Percentiles rank a stretch among this genome's conserved stretches.
phyloP scores from a whole-genome alignment of 2,888 invertebrate species.

The Lasioglossum villosulum region DNA sequence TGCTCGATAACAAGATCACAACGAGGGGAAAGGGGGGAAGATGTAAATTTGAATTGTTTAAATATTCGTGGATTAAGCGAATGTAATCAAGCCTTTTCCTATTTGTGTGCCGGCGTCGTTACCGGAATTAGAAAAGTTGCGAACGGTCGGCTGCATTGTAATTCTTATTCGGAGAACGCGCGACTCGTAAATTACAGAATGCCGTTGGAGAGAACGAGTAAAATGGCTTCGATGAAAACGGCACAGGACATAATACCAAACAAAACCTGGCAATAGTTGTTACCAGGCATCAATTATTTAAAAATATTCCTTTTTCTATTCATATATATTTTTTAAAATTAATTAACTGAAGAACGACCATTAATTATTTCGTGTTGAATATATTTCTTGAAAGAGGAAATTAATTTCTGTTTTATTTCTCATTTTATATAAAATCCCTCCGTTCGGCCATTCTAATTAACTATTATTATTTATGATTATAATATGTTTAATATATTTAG shows the following conservation, averaged over 20 bases:
- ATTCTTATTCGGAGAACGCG: not conserved
- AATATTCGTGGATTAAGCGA: constrained; percentile 3
- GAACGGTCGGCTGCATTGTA: not conserved
- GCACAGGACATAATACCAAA: not conserved
- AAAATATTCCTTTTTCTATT: not conserved
- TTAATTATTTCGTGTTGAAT: too few species aligned
- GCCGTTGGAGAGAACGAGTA: not conserved
- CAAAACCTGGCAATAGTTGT: not conserved
- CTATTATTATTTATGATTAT: too few species aligned
- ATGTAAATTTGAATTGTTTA: not conserved
- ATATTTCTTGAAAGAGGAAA: too few species aligned
- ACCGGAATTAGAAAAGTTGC: not conserved
- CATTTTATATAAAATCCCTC: too few species aligned
- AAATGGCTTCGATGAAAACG: not conserved
- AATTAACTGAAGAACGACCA: too few species aligned
- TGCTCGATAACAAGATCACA: too few species aligned
- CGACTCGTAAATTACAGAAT: constrained; percentile 14
- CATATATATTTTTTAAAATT: too few species aligned
- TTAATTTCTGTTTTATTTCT: too few species aligned
- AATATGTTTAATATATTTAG: too few species aligned
- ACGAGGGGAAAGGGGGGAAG: too few species aligned
- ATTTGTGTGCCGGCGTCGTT: not conserved
- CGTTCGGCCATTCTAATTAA: too few species aligned
- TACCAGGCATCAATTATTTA: not conserved
- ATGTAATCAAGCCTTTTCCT: not conserved